Evolutionary conservation across 1,140 invertebrate genomes (phyloP), one percentile per base, ranked within the genome.

Genomic region (Saccostrea cuccullata): DNA sequence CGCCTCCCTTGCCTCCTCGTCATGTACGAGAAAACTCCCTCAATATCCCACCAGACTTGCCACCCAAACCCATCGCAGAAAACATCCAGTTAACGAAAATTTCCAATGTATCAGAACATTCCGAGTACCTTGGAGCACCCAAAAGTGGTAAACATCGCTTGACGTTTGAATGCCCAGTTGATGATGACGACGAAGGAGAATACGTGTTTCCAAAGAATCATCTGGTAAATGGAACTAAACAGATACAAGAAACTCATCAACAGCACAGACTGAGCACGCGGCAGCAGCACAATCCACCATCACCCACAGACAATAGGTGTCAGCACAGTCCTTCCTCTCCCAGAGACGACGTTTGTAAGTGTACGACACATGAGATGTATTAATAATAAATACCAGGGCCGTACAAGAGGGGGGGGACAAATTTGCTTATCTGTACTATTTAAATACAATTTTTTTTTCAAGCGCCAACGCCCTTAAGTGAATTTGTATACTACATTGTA

Each of bases 171-270:
- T 17, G 2, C n/a, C 20, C 47, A 55, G 8, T 84, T 84, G 40
- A 84, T 12, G 84, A 64, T 56, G 26, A 36, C 12, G 55, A 86
- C 47, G 56, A 40, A 55, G 77, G 86, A n/a, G 85, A 87, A 70
- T 67, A 91, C 56, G 40, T 84, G 36, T 82, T 70, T n/a, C 56
- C 86, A 4, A 85, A 85, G 40, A 56, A 86, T 11, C 9, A 82
- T 67, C n/a, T 83, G 55, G 13, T 86, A 6, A 58, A 73, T 23
- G 67, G 82, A 15, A 84, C 86, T 23, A 82, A 86, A 82, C 87
- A 88, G 55, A 83, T 87, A 83, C 55, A 84, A 56, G 86, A 87
- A 20, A 83, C 56, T 60, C 86, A 87, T 20, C 77, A 87, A 17
- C 56, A 84, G 58, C 55, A 84, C 84, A 85, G 55, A 40, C 5